Percentiles rank a stretch among this genome's conserved stretches.
Conservation (phyloP, 2,888 invertebrate species). For the Eueremaeus valkanovi region DNA sequence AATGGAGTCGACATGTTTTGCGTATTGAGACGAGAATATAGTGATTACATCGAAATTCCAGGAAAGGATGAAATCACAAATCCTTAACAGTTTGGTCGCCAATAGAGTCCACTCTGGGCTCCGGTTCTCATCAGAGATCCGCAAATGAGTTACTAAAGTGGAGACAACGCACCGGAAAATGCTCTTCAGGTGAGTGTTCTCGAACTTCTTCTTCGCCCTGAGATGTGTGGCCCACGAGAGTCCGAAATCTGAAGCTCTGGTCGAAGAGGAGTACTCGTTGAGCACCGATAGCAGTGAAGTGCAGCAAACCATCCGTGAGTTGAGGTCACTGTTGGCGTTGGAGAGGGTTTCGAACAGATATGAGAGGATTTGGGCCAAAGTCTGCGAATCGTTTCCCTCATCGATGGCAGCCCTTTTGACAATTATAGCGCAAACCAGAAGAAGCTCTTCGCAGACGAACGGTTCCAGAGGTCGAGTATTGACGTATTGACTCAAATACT, state of each 20-base stretch:
- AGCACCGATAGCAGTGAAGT: constrained; percentile 75
- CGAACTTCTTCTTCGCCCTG: constrained; percentile 76
- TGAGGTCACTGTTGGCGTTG: constrained; percentile 4
- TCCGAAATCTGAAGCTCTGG: constrained; percentile 79
- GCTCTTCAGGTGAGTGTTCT: constrained; percentile 68
- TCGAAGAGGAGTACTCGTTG: constrained; percentile 81
- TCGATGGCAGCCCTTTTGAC: constrained; percentile 77
- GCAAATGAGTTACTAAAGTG: constrained; percentile 62
- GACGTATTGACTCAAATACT: constrained; percentile 74
- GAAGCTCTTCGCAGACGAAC: constrained; percentile 65
- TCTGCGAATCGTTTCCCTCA: constrained; percentile 57
- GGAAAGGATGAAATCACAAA: constrained; percentile 70
- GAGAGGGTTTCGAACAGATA: constrained; percentile 32
- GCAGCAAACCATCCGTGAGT: constrained; percentile 66
- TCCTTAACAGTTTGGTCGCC: constrained; percentile 66
- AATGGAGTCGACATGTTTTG: constrained; percentile 39
- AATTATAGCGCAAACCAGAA: constrained; percentile 75
- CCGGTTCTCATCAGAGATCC: constrained; percentile 54
- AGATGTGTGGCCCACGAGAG: constrained; percentile 83
- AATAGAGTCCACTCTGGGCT: constrained; percentile 58
- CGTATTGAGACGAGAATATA: constrained; percentile 39
- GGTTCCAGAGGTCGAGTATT: constrained; percentile 56
- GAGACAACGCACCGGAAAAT: constrained; percentile 64
- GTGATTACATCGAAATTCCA: constrained; percentile 64
- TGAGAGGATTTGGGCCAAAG: constrained; percentile 4